phyloP scores from a whole-genome alignment of 2,888 invertebrate species.

The Helicoverpa assulta region DNA sequence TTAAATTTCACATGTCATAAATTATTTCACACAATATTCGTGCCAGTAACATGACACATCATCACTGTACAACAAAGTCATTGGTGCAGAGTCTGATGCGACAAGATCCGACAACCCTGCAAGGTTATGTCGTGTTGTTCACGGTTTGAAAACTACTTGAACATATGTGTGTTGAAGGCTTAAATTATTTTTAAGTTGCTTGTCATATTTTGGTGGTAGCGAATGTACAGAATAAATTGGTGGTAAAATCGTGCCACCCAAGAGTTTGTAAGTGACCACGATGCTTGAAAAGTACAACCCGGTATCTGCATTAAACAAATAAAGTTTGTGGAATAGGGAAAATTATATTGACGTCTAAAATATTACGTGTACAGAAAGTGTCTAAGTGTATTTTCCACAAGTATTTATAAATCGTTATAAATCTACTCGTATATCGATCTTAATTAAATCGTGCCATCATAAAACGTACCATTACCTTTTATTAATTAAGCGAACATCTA shows the following conservation, averaged over 20 bases:
- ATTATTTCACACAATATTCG: neutral
- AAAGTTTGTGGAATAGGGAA: neutral
- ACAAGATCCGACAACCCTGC: constrained; percentile 76
- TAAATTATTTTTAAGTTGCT: no score
- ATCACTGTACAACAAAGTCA: constrained; percentile 41
- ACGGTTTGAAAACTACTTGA: constrained; percentile 31
- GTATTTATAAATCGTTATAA: constrained; percentile 6
- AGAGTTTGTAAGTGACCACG: neutral
- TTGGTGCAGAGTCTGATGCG: constrained; percentile 68
- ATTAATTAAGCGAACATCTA: constrained; percentile 10
- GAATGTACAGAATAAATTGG: neutral
- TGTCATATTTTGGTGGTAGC: no score
- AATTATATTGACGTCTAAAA: neutral
- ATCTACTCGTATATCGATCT: neutral
- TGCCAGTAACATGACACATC: constrained; percentile 9
- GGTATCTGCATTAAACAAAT: neutral
- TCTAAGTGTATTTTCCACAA: neutral
- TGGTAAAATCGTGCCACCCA: neutral
- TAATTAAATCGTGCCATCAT: neutral
- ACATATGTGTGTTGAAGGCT: neutral
- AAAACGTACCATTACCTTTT: neutral
- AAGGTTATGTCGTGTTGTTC: constrained; percentile 74
- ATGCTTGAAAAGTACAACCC: neutral
- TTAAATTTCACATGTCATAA: neutral
- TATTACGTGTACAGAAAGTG: neutral